Conservation (phyloP, 2,113 vertebrate species). For the Nycticorax nycticorax region DNA sequence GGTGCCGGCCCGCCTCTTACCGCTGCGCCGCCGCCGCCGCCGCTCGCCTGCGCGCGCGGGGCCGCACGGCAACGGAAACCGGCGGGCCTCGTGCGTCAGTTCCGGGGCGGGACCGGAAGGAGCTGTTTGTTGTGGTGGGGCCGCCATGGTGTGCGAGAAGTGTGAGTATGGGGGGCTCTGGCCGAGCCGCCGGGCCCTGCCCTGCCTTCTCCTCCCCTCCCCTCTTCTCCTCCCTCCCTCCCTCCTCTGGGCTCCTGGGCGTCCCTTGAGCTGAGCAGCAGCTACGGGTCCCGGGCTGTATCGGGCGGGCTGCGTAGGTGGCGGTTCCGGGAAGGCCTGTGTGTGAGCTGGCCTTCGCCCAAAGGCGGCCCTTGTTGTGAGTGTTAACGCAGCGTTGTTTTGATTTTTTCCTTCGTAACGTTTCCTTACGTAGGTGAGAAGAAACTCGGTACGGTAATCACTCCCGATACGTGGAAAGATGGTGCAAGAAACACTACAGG, state of each 20-base stretch:
- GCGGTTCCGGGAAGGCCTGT: neutral
- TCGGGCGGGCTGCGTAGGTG: neutral
- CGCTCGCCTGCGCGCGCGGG: neutral
- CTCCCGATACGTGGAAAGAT: conserved; percentile 98
- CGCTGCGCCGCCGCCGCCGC: neutral
- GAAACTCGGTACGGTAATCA: conserved; percentile 96
- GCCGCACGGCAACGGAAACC: neutral
- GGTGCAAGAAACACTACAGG: conserved; percentile 92
- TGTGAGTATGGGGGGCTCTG: conserved; percentile 9
- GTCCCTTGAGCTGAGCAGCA: neutral
- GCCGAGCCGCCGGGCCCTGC: too few species aligned
- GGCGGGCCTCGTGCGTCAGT: accelerated
- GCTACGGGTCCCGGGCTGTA: accelerated
- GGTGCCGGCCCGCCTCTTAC: neutral
- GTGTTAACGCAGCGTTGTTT: accelerated
- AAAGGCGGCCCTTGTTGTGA: too few species aligned
- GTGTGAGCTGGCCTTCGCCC: neutral
- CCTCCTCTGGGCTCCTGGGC: neutral
- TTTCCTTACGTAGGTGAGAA: conserved; percentile 84
- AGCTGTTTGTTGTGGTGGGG: neutral
- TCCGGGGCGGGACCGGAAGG: neutral
- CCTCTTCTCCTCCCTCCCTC: too few species aligned
- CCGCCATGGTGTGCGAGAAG: conserved; percentile 66
- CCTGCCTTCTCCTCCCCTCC: too few species aligned
- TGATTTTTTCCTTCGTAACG: neutral